Percentiles rank a stretch among this genome's conserved stretches.
Evolutionary conservation across 2,113 vertebrate genomes (phyloP).

Genomic region (Bos javanicus): DNA sequence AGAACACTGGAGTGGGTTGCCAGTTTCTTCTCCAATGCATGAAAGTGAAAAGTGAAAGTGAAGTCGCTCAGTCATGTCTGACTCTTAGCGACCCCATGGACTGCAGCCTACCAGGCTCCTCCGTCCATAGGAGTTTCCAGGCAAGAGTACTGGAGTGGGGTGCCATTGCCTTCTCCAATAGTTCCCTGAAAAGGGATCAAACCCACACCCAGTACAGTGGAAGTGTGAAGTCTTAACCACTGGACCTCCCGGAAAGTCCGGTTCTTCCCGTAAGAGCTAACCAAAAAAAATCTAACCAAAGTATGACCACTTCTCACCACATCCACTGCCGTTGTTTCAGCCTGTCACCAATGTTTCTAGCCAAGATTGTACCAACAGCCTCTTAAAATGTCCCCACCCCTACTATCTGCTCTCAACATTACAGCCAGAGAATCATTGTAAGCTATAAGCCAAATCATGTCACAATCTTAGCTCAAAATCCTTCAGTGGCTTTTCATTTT

Average conservation of each 20-base stretch:
- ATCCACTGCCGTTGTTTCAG: not conserved
- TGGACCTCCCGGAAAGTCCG: not conserved
- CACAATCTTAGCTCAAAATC: not conserved
- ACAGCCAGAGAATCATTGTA: not conserved
- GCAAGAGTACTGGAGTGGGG: no score
- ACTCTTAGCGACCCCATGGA: no score
- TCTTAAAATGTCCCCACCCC: not conserved
- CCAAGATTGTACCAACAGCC: not conserved
- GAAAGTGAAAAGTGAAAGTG: no score
- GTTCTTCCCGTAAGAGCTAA: not conserved
- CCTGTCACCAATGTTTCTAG: not conserved
- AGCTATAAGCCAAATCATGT: not conserved
- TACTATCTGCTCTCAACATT: not conserved
- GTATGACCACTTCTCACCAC: not conserved
- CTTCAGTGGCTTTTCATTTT: not conserved
- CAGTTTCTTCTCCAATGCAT: no score
- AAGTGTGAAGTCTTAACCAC: not conserved
- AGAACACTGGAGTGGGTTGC: no score
- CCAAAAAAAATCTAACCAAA: not conserved
- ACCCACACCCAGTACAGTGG: not conserved
- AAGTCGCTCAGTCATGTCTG: no score
- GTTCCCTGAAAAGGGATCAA: not conserved
- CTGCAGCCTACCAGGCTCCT: no score
- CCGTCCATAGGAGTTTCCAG: no score
- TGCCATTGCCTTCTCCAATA: not conserved